Evolutionary conservation across 2,113 vertebrate species (phyloP).

Genomic region (Pterocles burchelli): DNA sequence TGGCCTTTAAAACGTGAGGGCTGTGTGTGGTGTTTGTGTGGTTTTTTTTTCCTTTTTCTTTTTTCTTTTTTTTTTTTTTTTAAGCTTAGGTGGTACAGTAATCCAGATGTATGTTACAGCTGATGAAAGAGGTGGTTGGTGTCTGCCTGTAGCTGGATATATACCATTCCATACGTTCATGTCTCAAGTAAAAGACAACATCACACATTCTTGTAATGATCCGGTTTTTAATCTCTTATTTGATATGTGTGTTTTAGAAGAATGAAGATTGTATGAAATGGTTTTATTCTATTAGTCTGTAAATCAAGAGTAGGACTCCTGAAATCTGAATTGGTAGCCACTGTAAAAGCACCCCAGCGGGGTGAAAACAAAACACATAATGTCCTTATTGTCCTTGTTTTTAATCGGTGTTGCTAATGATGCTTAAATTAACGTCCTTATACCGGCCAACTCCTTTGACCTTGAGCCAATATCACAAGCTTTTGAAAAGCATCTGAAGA

Average conservation of each 20-base stretch:
- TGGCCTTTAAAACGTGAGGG: background rate
- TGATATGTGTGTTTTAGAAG: background rate
- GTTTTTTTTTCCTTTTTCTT: background rate
- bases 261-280: background rate
- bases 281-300: background rate
- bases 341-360: background rate
- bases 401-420: background rate
- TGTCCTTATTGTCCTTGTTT: background rate
- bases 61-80: background rate
- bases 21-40: background rate
- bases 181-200: background rate
- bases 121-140: background rate
- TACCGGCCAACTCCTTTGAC: slow-evolving; percentile 19
- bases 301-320: background rate
- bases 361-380: background rate
- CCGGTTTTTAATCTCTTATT: background rate
- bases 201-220: background rate
- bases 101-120: background rate
- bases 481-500: background rate
- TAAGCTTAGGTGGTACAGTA: background rate
- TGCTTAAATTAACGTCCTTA: background rate
- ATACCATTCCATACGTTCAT: background rate
- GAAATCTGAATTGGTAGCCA: background rate
- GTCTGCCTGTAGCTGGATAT: background rate
- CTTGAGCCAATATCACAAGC: slow-evolving; percentile 58